phyloP scores from a whole-genome alignment of 2,888 invertebrate species.

The Agrilus cyanescens region DNA sequence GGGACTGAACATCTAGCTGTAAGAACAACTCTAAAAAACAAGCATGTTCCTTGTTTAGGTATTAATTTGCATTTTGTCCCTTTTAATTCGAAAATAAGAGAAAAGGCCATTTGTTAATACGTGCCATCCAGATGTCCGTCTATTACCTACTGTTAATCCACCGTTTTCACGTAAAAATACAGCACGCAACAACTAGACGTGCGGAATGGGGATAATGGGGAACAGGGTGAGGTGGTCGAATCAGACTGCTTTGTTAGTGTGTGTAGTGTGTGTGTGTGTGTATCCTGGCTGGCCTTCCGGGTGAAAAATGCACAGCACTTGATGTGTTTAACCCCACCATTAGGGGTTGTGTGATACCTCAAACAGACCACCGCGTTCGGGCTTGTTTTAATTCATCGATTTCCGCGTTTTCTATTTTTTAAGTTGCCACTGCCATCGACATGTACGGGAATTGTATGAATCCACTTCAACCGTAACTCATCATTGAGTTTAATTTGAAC shows the following conservation, averaged over 20 bases:
- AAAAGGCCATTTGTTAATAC: no score
- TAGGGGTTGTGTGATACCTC: conserved; percentile 37
- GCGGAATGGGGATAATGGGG: conserved; percentile 6
- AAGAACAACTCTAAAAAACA: no score
- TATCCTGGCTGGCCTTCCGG: conserved; percentile 19
- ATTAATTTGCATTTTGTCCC: conserved; percentile 5
- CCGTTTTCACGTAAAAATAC: neutral
- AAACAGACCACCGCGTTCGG: conserved; percentile 31
- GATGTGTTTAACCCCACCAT: conserved; percentile 37
- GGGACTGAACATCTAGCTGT: no score
- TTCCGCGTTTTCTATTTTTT: conserved; percentile 18
- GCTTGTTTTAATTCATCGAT: conserved; percentile 26
- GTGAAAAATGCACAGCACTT: conserved; percentile 37
- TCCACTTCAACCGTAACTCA: no score
- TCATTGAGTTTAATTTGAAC: no score
- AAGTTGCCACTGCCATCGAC: neutral
- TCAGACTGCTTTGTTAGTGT: conserved; percentile 9
- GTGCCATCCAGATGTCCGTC: no score
- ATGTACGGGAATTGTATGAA: no score
- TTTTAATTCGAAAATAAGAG: conserved; percentile 8
- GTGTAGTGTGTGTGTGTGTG: conserved; percentile 12
- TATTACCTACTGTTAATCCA: no score
- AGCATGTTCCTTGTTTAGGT: no score
- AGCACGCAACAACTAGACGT: conserved; percentile 1
- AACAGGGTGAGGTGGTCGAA: conserved; percentile 8